Base-by-base conservation (phyloP, 2,888 invertebrate genomes). In the Dusona sp. region DNA sequence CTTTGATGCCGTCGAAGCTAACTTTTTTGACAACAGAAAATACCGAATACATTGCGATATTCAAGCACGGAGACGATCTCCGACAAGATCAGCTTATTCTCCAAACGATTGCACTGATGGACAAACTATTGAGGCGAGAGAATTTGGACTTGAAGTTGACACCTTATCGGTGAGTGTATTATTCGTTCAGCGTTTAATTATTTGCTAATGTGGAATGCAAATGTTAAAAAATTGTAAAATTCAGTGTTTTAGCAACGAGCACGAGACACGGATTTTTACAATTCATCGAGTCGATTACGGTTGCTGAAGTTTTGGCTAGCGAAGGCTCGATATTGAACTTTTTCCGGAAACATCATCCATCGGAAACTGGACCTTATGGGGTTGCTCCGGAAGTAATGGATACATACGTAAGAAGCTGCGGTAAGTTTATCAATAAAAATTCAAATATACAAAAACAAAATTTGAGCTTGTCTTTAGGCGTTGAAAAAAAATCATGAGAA, bases 21-120 rank as follows among this genome's bases (percentile, higher is more conserved):
- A 97, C 98, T 0, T 99, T 99, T 94, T 95, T 97, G 19, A 98
- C 98, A 0, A 96, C 97, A 0, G 96, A 97, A 84, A 97, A 97
- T 57, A 96, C 96, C 51, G 97, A 98, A 92, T 99, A 99, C 94
- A 97, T 98, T 22, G 98, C 99, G 0, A 99, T 99, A 87, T 99
- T 99, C 94, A 99, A 99, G 94, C 97, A 99, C 91, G 99, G 99
- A 1, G 99, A 99, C 94, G 99, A 99, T 94, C 94, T 99, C 77
- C 95, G 99, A 3, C 99, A 99, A 95, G 99, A 99, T 95, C 99
- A 99, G 94, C 95, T 99, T 1, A 98, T 99, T 86, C 95, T 99
- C 70, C 99, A 99, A 95, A 99, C 99, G 96, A 99, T 99, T 61
- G 98, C 98, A 0, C 95, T 99, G 19, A 99, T 99, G 99, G 99